phyloP scores from a whole-genome alignment of 2,797 vertebrate species.

The Gobionotothen gibberifrons region DNA sequence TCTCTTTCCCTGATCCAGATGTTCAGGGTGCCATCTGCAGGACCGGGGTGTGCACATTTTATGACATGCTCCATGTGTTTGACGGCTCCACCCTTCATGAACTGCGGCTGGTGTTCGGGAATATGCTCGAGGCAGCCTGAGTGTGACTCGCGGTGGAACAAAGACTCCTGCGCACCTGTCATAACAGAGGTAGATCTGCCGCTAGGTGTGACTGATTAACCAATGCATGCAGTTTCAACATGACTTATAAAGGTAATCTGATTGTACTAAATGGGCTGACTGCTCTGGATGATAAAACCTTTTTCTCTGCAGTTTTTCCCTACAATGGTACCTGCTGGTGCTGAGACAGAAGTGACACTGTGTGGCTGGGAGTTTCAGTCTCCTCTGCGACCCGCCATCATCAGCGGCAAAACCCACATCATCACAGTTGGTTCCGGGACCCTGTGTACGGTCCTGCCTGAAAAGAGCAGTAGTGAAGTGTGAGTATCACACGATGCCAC shows the following conservation, averaged over 20 bases:
- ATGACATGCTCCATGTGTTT: constrained; percentile 89
- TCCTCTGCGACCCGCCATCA: constrained; percentile 8
- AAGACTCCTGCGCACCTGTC: constrained; percentile 86
- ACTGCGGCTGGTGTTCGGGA: constrained; percentile 92
- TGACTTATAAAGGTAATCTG: background rate
- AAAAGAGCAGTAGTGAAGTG: constrained; percentile 76
- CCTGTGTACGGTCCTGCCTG: constrained; percentile 75
- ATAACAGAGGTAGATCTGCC: constrained; percentile 85
- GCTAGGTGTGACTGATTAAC: constrained; percentile 8
- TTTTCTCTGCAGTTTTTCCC: constrained; percentile 88
- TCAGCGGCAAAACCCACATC: constrained; percentile 59
- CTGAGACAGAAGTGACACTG: constrained; percentile 85
- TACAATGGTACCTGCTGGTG: constrained; percentile 79
- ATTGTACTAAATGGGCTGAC: background rate
- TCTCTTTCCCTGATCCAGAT: constrained; percentile 77
- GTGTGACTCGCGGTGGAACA: constrained; percentile 86
- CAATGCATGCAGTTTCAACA: background rate
- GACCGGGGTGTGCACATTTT: constrained; percentile 94
- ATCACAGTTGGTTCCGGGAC: constrained; percentile 81
- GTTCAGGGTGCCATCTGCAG: constrained; percentile 86
- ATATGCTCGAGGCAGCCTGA: constrained; percentile 81
- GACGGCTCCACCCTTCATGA: constrained; percentile 89
- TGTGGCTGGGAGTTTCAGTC: constrained; percentile 90
- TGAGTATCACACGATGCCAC: constrained; percentile 59
- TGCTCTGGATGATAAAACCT: background rate